Percentiles rank a stretch among this genome's conserved stretches.
Evolutionary conservation across 2,113 vertebrate genomes (phyloP).

Genomic region (Indicator maculatus): DNA sequence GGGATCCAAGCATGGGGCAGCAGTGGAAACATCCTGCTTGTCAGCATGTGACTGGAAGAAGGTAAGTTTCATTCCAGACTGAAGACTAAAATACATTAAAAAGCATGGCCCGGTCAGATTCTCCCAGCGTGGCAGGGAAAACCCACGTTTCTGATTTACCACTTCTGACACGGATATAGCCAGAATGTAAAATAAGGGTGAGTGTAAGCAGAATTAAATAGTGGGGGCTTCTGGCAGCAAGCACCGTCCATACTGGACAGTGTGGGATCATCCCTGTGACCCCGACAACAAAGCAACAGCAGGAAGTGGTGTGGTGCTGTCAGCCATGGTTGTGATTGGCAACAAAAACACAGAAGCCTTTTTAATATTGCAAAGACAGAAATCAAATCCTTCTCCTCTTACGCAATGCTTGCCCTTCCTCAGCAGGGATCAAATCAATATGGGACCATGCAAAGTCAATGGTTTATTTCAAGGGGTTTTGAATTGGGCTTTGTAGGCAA

Average conservation of each 20-base stretch:
- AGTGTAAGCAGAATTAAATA: neutral
- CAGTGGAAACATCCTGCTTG: neutral
- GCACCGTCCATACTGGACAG: neutral
- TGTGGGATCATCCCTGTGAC: neutral
- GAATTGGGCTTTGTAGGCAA: slow-evolving; percentile 49
- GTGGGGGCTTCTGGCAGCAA: neutral
- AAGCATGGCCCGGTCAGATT: neutral
- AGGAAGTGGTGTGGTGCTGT: neutral
- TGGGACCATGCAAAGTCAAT: slow-evolving; percentile 14
- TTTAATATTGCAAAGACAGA: slow-evolving; percentile 38
- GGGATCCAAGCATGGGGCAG: neutral
- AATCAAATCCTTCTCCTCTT: slow-evolving; percentile 10
- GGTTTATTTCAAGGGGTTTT: slow-evolving; percentile 38
- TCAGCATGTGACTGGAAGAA: neutral
- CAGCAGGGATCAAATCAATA: slow-evolving; percentile 43
- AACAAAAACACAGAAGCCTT: slow-evolving; percentile 35
- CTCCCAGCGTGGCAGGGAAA: neutral
- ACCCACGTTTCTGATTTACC: neutral
- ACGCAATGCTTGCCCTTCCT: slow-evolving; percentile 19
- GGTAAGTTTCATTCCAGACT: neutral
- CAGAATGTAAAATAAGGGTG: neutral
- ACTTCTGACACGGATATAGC: neutral
- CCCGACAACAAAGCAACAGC: neutral
- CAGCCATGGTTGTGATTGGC: neutral
- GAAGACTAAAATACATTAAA: neutral